Base-by-base conservation (phyloP, 2,113 vertebrate species). In the Apteryx owenii region DNA sequence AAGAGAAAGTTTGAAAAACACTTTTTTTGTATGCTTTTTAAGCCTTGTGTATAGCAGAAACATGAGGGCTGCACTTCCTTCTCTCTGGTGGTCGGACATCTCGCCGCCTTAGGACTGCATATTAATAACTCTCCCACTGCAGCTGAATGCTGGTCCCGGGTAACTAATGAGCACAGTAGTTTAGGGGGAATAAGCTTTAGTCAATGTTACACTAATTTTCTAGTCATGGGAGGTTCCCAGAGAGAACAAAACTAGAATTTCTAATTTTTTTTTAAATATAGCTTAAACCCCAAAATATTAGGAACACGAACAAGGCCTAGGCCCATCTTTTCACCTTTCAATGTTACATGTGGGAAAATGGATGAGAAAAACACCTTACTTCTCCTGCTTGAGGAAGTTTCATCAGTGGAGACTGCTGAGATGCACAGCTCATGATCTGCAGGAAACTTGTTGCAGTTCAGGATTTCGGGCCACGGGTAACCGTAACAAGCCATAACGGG, bases 401-500 rank as follows among this genome's bases (percentile, higher is more conserved):
- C 85, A 2, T 93, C 77, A 1, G 81, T 96, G 53, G 98, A 98
- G 61, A 99, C 92, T 5, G 98, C 98, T 8, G 98, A 97, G 44
- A 99, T 98, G 76, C 99, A 99, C 97, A 99, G 98, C 46, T 98
- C 97, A 3, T 99, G 98, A 48, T 99, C 98, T 6, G 93, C 92
- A 17, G 98, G 98, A 87, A 99, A 99, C 94, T 98, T 96, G 94
- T 98, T 94, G 71, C 98, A 99, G 86, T 98, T 98, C 23, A 99
- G 98, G 89, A 99, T 99, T 91, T 98, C 98, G 0, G 98, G 98
- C 99, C 98, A 98, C 71, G 98, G 98, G 88, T 98, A 99, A 28
- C 99, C 97, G 0, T 98, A 99, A 89, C 98, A 99, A 70, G 98
- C 98, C 98, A 98, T 98, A 88, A 99, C 98, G 10, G 99, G 98